phyloP scores from a whole-genome alignment of 1,140 invertebrate genomes.

The Brachystomella parvula region DNA sequence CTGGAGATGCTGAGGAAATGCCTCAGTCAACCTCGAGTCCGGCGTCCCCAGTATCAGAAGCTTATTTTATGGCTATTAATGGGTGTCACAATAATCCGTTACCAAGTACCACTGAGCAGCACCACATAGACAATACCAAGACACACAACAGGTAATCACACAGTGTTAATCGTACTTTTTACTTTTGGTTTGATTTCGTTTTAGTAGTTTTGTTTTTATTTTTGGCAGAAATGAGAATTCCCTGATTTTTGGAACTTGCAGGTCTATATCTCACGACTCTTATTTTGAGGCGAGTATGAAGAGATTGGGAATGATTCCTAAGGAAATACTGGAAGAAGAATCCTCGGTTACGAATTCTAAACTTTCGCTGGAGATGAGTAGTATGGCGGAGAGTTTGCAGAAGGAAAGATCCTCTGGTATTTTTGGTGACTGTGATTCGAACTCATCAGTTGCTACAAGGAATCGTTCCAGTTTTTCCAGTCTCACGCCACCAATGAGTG shows the following conservation, averaged over 20 bases:
- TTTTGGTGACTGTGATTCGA: conserved; percentile 17
- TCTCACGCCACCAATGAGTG: conserved; percentile 30
- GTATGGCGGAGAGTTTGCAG: conserved; percentile 22
- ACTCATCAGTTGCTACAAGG: conserved; percentile 12
- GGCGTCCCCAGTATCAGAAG: conserved; percentile 32
- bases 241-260: too few species aligned
- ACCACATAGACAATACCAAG: conserved; percentile 26
- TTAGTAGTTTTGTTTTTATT: too few species aligned
- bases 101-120: conserved; percentile 10
- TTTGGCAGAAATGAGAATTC: too few species aligned
- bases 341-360: conserved; percentile 32
- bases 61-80: conserved; percentile 24
- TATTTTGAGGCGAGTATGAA: conserved; percentile 62
- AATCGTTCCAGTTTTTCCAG: conserved; percentile 16
- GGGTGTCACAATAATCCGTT: not conserved
- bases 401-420: conserved; percentile 19
- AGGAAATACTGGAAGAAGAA: conserved; percentile 38
- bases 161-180: too few species aligned
- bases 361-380: conserved; percentile 30
- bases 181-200: too few species aligned
- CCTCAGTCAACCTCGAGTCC: conserved; percentile 27
- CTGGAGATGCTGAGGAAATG: conserved; percentile 29
- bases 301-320: conserved; percentile 28
- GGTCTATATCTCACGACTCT: conserved; percentile 80
- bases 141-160: conserved; percentile 36